These are phyloP conservation scores for Cephus runcator DNA, from an alignment of 2,888 invertebrate species.

Conservation along the genomic window DNA sequence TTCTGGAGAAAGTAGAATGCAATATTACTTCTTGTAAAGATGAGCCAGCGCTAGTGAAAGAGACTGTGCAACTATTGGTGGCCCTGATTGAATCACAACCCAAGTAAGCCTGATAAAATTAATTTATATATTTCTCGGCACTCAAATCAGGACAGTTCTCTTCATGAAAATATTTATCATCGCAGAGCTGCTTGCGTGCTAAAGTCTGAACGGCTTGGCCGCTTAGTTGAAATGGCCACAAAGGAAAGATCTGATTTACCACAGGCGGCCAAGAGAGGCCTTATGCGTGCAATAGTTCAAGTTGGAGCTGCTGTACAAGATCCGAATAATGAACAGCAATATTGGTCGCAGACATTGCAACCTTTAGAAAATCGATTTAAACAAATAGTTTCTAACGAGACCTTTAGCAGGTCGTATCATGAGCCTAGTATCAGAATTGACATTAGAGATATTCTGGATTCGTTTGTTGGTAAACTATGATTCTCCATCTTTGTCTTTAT, in stretches of 20 bases:
- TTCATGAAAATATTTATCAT: slow-evolving; percentile 29
- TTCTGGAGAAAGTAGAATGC: slow-evolving; percentile 74
- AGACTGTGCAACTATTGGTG: slow-evolving; percentile 73
- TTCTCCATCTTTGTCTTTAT: neutral
- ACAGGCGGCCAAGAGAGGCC: slow-evolving; percentile 71
- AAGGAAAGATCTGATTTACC: slow-evolving; percentile 69
- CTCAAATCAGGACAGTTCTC: slow-evolving; percentile 8
- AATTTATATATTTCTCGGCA: slow-evolving; percentile 14
- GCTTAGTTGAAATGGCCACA: slow-evolving; percentile 68
- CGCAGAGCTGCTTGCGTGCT: slow-evolving; percentile 69
- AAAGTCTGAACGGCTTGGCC: slow-evolving; percentile 71
- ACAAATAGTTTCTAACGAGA: slow-evolving; percentile 67
- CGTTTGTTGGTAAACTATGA: slow-evolving; percentile 69
- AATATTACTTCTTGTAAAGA: slow-evolving; percentile 73
- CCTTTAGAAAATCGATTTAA: slow-evolving; percentile 71
- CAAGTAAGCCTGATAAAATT: slow-evolving; percentile 61
- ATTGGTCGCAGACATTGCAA: slow-evolving; percentile 51
- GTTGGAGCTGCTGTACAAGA: slow-evolving; percentile 69
- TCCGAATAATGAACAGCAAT: slow-evolving; percentile 37
- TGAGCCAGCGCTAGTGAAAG: slow-evolving; percentile 72
- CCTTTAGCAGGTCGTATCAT: slow-evolving; percentile 69
- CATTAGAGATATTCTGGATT: slow-evolving; percentile 80
- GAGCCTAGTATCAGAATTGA: slow-evolving; percentile 75
- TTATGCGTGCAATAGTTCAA: slow-evolving; percentile 79
- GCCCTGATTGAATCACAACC: slow-evolving; percentile 68